A percentile compares a stretch with the other conserved stretches of the same genome.
Conservation (phyloP, 2,888 invertebrate species). For the Bhutanitis thaidina region DNA sequence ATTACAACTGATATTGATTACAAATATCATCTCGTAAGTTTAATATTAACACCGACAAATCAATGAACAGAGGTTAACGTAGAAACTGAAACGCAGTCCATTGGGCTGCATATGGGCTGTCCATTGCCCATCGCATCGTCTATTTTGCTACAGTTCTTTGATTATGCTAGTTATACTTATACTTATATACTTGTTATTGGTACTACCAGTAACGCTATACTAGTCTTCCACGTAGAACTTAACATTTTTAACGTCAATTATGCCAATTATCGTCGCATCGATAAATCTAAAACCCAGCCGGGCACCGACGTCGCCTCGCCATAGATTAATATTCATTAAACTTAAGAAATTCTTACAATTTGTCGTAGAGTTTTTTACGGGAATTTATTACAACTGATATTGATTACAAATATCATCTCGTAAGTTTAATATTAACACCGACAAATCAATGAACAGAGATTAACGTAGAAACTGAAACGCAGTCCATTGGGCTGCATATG, state of each 20-base stretch:
- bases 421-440: too few species aligned
- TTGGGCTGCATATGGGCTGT: too few species aligned
- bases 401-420: too few species aligned
- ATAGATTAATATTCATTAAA: conserved; percentile 46
- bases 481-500: too few species aligned
- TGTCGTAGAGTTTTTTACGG: conserved; percentile 45
- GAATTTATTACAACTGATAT: conserved; percentile 50
- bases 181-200: too few species aligned
- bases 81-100: background rate
- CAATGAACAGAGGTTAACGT: background rate
- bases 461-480: conserved; percentile 1
- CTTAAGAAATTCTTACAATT: conserved; percentile 51
- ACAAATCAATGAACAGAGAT: background rate
- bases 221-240: conserved; percentile 8
- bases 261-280: conserved; percentile 23
- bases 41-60: too few species aligned
- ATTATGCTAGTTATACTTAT: too few species aligned
- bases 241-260: conserved; percentile 25
- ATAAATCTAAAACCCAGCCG: conserved; percentile 13
- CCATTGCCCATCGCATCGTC: too few species aligned
- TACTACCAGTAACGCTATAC: background rate
- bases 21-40: too few species aligned
- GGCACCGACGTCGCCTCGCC: conserved; percentile 13
- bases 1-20: too few species aligned
- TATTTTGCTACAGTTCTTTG: too few species aligned